phyloP scores from a whole-genome alignment of 2,113 vertebrate species.

The Marmota monax region DNA sequence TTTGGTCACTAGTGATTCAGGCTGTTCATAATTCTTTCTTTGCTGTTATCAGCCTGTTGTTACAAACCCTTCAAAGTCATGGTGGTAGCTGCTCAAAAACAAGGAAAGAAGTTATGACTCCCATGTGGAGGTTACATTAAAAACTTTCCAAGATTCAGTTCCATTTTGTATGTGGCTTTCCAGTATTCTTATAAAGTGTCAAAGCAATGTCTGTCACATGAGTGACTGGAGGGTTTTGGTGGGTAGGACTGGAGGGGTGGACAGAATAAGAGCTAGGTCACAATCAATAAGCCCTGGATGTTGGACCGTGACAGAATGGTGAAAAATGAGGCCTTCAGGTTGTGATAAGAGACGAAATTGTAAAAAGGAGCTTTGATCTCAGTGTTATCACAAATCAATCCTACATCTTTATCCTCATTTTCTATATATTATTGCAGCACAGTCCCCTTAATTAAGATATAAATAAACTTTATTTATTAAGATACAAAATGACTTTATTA shows the following conservation, averaged over 20 bases:
- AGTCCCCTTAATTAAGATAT: not conserved
- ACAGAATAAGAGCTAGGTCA: not conserved
- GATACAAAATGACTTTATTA: not conserved
- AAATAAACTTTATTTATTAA: not conserved
- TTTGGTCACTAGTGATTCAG: not conserved
- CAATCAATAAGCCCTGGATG: not conserved
- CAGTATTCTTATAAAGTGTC: not conserved
- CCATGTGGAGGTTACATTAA: not conserved
- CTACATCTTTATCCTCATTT: not conserved
- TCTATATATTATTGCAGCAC: not conserved
- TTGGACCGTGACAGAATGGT: not conserved
- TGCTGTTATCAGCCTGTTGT: not conserved
- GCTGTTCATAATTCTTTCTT: not conserved
- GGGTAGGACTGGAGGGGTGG: not conserved
- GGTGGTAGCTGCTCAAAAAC: not conserved
- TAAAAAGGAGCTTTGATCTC: not conserved
- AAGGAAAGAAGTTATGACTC: not conserved
- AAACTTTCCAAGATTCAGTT: not conserved
- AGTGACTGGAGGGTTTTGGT: not conserved
- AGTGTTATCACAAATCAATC: not conserved
- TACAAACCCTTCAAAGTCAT: constrained; percentile 36
- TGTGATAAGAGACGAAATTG: not conserved
- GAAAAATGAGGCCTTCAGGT: not conserved
- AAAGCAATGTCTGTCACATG: not conserved
- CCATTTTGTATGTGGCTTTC: not conserved